Evolutionary conservation across 2,888 invertebrate species (phyloP).

Genomic region (Priocnemis perturbator): DNA sequence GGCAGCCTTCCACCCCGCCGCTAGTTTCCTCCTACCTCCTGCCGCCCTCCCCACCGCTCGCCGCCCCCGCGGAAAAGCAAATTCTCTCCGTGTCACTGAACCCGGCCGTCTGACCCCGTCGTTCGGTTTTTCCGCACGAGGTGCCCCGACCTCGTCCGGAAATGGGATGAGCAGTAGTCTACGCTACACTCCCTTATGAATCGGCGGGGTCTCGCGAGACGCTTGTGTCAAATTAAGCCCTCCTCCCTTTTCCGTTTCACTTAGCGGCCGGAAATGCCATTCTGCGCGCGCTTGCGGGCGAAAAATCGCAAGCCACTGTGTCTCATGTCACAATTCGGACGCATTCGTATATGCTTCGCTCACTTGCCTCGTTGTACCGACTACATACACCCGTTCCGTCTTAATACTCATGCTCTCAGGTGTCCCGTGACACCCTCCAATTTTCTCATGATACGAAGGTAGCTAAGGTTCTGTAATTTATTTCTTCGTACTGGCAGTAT

Average conservation of each 20-base stretch:
- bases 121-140: conserved; percentile 70
- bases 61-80: conserved; percentile 61
- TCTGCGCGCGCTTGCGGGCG: background rate
- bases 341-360: too few species aligned
- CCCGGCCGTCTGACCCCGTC: conserved; percentile 71
- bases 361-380: too few species aligned
- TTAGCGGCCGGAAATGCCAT: background rate
- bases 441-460: too few species aligned
- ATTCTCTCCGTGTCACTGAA: conserved; percentile 72
- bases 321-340: too few species aligned
- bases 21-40: conserved; percentile 17
- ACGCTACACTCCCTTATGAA: conserved; percentile 14
- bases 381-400: too few species aligned
- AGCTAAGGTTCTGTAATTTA: too few species aligned
- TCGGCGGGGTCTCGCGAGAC: background rate
- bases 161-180: conserved; percentile 49
- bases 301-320: too few species aligned
- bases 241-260: conserved; percentile 1
- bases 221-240: background rate
- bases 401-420: too few species aligned
- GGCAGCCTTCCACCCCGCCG: background rate
- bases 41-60: background rate
- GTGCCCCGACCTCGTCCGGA: conserved; percentile 68
- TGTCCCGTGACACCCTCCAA: too few species aligned
- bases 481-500: too few species aligned